phyloP scores from a whole-genome alignment of 2,113 vertebrate species.

The Ammodytes marinus region DNA sequence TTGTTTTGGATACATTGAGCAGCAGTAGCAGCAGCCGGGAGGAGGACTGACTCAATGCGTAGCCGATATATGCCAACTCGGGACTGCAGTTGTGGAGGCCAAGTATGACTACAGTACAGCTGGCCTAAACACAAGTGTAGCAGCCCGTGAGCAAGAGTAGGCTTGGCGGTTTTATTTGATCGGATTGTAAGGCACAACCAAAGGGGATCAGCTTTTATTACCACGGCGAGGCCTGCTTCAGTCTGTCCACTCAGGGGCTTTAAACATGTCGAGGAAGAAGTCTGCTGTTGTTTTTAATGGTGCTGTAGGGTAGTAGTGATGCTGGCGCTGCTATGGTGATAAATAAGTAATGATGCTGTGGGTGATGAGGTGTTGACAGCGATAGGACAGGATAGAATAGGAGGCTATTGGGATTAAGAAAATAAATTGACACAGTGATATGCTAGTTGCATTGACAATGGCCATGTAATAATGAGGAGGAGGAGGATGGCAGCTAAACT shows the following conservation, averaged over 20 bases:
- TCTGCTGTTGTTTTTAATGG: conserved; percentile 7
- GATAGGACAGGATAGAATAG: neutral
- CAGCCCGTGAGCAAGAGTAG: neutral
- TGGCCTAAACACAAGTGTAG: conserved; percentile 41
- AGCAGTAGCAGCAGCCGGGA: neutral
- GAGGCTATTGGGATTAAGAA: neutral
- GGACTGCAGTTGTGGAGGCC: conserved; percentile 64
- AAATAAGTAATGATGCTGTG: neutral
- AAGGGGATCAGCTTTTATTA: neutral
- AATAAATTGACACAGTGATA: neutral
- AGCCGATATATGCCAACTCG: conserved; percentile 38
- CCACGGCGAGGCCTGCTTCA: conserved; percentile 29
- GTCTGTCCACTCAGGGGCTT: conserved; percentile 1
- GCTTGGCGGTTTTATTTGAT: conserved; percentile 6
- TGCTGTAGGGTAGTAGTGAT: neutral
- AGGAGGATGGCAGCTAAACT: conserved; percentile 20
- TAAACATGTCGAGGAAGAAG: neutral
- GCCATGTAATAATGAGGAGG: conserved; percentile 11
- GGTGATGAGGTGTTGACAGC: neutral
- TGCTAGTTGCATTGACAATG: neutral
- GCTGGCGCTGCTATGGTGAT: conserved; percentile 3
- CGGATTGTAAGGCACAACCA: neutral
- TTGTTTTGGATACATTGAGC: conserved; percentile 32
- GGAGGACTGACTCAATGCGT: conserved; percentile 39
- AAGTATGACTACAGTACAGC: conserved; percentile 47